Base-by-base conservation (phyloP, 2,797 vertebrate species). In the Sebastes hubbsi region DNA sequence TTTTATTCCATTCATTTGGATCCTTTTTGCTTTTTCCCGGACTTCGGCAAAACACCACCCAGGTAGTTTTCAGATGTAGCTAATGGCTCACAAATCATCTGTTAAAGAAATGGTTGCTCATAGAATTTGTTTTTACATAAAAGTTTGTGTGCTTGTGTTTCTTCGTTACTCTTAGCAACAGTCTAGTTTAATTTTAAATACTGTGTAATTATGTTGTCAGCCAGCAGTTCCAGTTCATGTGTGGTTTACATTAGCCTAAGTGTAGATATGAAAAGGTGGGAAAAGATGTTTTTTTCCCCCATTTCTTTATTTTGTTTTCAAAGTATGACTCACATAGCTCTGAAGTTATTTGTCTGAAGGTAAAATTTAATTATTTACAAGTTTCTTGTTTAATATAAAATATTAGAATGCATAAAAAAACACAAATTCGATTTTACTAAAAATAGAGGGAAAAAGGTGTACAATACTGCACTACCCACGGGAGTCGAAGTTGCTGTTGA, bases 141-240 rank as follows among this genome's bases (percentile, higher is more conserved):
- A 59, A 20, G 22, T 22, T 66, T 22, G 3, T n/a, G 22, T 27
- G 46, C 36, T 74, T 56, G 38, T 55, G 7, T 52, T 27, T 59
- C 14, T 58, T 56, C 38, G 61, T 52, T 30, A 20, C 72, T 75
- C 5, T 32, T 32, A 59, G 74, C 71, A 82, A 75, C 73, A 54
- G 9, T 5, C 7, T 18, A 24, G 27, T 67, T 64, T 61, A 12
- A 52, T 54, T 55, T 49, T 20, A 52, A 65, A 63, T 27, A 6
- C 4, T 4, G 20, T 58, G 29, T 60, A 30, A 42, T 75, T 62
- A 36, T 77, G 36, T 58, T 73, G 32, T 55, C 14, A 46, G 56
- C 13, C 68, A 49, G 27, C 8, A 58, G 16, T 49, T 49, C 18
- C 20, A 49, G 46, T 49, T 49, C 46, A 49, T 49, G 34, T 71